Percentiles rank a stretch among this genome's conserved stretches.
Conservation (phyloP, 2,113 vertebrate genomes). For the Lycocorax pyrrhopterus region DNA sequence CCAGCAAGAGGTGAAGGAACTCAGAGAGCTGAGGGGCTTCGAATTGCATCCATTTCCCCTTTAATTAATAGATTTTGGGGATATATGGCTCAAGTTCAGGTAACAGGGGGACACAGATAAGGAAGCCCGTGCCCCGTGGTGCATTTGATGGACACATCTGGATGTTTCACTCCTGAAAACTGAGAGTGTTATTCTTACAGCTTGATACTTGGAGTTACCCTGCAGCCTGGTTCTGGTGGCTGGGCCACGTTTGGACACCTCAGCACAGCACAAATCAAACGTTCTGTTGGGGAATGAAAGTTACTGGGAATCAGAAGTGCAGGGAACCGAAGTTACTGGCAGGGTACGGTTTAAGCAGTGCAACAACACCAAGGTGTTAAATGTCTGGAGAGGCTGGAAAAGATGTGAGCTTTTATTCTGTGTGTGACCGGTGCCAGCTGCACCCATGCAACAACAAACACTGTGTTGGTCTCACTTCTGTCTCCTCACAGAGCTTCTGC, state of each 20-base stretch:
- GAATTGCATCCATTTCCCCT: neutral
- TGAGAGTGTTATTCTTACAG: neutral
- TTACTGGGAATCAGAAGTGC: neutral
- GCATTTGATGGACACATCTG: neutral
- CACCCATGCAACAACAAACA: neutral
- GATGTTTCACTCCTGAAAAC: neutral
- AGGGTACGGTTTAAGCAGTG: neutral
- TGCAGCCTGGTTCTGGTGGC: neutral
- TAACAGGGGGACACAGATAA: neutral
- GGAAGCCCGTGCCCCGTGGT: accelerated
- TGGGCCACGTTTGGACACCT: neutral
- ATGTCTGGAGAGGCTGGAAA: neutral
- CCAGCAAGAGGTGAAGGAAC: neutral
- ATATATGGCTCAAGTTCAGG: neutral
- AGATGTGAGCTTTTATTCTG: neutral
- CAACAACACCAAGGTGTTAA: no score
- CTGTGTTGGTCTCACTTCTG: neutral
- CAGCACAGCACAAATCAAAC: neutral
- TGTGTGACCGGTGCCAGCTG: neutral
- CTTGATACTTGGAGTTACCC: neutral
- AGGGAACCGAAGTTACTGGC: neutral
- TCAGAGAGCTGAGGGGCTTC: neutral
- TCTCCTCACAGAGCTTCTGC: neutral
- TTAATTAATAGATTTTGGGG: neutral
- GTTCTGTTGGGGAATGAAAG: neutral